phyloP scores from a whole-genome alignment of 2,113 vertebrate genomes.

The Chitala chitala region DNA sequence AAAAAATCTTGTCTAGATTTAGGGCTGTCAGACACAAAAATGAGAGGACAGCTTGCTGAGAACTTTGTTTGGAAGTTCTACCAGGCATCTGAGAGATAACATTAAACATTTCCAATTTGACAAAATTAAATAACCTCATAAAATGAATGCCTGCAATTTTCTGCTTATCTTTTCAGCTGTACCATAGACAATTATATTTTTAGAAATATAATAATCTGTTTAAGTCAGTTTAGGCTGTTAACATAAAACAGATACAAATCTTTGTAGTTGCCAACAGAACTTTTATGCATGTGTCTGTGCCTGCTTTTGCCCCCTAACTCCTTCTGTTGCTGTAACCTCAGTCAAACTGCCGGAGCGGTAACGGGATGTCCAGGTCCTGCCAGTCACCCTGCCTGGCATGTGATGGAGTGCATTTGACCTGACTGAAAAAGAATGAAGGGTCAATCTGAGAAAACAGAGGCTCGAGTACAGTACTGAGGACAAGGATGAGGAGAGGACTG shows the following conservation, averaged over 20 bases:
- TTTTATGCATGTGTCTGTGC: background rate
- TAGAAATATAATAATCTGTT: conserved; percentile 1
- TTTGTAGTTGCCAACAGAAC: background rate
- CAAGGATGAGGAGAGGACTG: too few relatives aligned
- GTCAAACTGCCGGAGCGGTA: too few relatives aligned
- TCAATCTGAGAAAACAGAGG: too few relatives aligned
- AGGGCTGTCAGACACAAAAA: conserved; percentile 6
- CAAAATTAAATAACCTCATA: background rate
- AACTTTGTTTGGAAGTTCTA: background rate
- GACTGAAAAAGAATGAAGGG: too few relatives aligned
- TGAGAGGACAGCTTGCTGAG: background rate
- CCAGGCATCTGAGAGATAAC: background rate
- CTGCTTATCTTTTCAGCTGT: background rate
- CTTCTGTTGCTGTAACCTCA: background rate
- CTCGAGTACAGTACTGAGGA: too few relatives aligned
- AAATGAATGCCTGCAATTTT: background rate
- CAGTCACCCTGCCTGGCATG: too few relatives aligned
- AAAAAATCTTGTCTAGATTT: conserved; percentile 12
- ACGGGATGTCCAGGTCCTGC: too few relatives aligned
- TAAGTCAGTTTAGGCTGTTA: background rate
- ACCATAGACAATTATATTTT: background rate
- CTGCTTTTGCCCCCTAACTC: background rate
- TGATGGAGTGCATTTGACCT: too few relatives aligned
- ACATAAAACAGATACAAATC: background rate
- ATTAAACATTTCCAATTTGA: background rate